Evolutionary conservation across 2,888 invertebrate genomes (phyloP), one percentile per base, ranked within the genome.

Genomic region (Crepidodera aurea): DNA sequence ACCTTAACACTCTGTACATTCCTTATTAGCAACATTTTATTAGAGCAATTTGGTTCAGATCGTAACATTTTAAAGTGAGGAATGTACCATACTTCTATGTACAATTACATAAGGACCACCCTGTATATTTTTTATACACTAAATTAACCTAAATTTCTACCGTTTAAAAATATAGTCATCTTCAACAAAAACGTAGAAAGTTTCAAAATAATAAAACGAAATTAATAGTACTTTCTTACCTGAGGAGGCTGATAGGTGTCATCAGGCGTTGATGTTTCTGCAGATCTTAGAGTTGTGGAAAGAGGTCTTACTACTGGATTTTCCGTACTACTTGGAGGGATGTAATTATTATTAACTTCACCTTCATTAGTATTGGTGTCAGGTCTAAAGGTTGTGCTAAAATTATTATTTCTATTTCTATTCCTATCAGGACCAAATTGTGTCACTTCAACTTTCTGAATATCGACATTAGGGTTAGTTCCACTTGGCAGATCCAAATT

Each of bases 371-470:
- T 25, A 1, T 15, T 34, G 15, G 37, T 13, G 1, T 40, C 25
- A 12, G 46, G 46, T 12, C 22, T 25, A 16, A 22, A 19, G 2
- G 56, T 44, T 3, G 50, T 12, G 2, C 16, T 16, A 19, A 16
- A 27, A 8, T 55, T 39, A 46, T 48, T 46, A 44, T 62, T 44
- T 16, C 19, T 42, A 34, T 54, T 53, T 32, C 27, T 32, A 13
- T 54, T 55, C n/a, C 10, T 12, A 27, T 27, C 6, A n/a, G 44
- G 40, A 39, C 51, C 57, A 16, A 62, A 55, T 27, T 55, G 44
- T 13, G 60, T 64, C 10, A 65, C 63, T 62, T 67, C 60, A 51
- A 59, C 59, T 40, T 60, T 61, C 34, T 65, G 62, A 22, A 67
- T 29, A 34, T 67, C 65, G n/a, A 65, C 29, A 56, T 60, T 4